Conservation (phyloP, 1,140 invertebrate genomes). For the Leguminivora glycinivorella region DNA sequence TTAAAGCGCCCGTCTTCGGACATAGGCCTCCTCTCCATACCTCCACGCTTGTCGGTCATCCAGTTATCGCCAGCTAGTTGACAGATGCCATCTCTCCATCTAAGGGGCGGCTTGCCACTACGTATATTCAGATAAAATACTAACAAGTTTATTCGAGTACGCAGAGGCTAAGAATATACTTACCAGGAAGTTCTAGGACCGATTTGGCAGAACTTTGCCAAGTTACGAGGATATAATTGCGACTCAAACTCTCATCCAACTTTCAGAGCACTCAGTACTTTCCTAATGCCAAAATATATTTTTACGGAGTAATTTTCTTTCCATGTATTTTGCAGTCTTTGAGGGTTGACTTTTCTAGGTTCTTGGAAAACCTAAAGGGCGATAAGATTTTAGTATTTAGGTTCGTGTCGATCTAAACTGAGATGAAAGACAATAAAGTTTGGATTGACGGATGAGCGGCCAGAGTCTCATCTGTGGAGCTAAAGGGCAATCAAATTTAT, state of each 20-base stretch:
- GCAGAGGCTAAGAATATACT: not conserved
- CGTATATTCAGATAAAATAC: not conserved
- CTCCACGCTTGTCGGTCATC: no score
- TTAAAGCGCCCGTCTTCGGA: no score
- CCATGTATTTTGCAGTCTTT: not conserved
- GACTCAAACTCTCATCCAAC: not conserved
- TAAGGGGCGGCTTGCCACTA: no score
- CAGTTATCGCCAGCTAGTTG: no score
- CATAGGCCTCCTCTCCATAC: no score
- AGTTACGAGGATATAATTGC: not conserved
- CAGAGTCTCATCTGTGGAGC: not conserved
- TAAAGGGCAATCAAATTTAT: not conserved
- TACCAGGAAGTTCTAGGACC: not conserved
- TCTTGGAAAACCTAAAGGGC: not conserved
- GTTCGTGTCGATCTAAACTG: not conserved
- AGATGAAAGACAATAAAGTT: slow-evolving; percentile 6
- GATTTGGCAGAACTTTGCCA: not conserved
- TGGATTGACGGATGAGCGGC: not conserved
- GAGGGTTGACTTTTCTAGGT: not conserved
- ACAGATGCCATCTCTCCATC: no score
- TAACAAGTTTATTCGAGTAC: not conserved
- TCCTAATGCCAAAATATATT: not conserved
- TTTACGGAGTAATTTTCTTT: not conserved
- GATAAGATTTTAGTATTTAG: not conserved
- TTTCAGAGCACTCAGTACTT: not conserved